A percentile compares a stretch with the other conserved stretches of the same genome.
Evolutionary conservation across 2,888 invertebrate species (phyloP).

Genomic region (Macrophya alboannulata): DNA sequence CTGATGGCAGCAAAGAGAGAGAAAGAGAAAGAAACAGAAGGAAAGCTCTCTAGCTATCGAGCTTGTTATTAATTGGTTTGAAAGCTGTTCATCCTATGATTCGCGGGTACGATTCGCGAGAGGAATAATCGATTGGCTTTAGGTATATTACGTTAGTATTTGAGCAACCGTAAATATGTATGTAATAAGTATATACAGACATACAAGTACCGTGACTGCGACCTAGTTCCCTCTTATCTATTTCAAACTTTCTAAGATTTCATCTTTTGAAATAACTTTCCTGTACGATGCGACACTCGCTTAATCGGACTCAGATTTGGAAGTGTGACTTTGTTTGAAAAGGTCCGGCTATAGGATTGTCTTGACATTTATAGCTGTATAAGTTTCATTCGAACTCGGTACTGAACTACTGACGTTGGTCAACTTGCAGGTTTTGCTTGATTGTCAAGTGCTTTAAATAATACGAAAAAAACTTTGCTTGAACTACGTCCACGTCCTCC

Average conservation of each 20-base stretch:
- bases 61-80: background rate
- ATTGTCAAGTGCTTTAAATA: background rate
- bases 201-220: background rate
- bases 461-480: background rate
- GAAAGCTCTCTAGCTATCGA: background rate
- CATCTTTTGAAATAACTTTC: slow-evolving; percentile 5
- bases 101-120: background rate
- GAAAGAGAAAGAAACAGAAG: no score
- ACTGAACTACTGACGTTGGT: background rate
- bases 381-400: background rate
- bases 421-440: background rate
- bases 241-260: slow-evolving; percentile 13
- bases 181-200: background rate
- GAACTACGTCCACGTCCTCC: background rate
- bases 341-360: background rate
- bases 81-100: slow-evolving; percentile 15
- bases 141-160: background rate
- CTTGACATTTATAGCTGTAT: background rate
- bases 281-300: background rate
- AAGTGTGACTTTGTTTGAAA: slow-evolving; percentile 12
- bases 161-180: background rate
- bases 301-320: background rate
- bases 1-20: background rate
- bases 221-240: slow-evolving; percentile 15
- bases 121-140: background rate